These are phyloP conservation scores for Lamellibrachia luymesi DNA, from an alignment of 1,140 invertebrate species.

Conservation along the genomic window DNA sequence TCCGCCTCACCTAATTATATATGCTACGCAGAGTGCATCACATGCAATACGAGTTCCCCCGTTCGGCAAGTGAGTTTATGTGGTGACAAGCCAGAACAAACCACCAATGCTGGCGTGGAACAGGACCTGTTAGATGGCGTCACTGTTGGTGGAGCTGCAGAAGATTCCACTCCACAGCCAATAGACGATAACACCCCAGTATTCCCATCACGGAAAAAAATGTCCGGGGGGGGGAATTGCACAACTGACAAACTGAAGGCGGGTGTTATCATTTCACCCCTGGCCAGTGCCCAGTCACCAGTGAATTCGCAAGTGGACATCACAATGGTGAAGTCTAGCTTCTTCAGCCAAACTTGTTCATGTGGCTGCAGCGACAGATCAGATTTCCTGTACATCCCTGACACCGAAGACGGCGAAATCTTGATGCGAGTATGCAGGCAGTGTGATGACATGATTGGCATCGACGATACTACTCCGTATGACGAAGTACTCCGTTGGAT, in stretches of 20 bases:
- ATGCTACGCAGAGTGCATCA: background rate
- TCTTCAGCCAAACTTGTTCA: constrained; percentile 13
- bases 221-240: background rate
- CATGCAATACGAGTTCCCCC: background rate
- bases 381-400: constrained; percentile 12
- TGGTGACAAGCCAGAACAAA: no score
- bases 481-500: background rate
- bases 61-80: background rate
- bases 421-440: background rate
- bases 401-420: background rate
- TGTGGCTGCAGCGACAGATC: constrained; percentile 7
- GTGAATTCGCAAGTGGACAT: constrained; percentile 24
- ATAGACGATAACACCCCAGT: background rate
- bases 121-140: no score
- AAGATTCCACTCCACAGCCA: no score
- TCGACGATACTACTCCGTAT: background rate
- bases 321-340: constrained; percentile 18
- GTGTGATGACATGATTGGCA: background rate
- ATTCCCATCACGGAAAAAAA: background rate
- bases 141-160: no score
- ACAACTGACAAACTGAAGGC: background rate
- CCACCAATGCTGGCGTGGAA: no score
- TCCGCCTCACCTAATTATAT: background rate
- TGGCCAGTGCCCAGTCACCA: background rate
- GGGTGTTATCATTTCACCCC: background rate